Conservation (phyloP, 2,797 vertebrate species). For the Brachymystax lenok region DNA sequence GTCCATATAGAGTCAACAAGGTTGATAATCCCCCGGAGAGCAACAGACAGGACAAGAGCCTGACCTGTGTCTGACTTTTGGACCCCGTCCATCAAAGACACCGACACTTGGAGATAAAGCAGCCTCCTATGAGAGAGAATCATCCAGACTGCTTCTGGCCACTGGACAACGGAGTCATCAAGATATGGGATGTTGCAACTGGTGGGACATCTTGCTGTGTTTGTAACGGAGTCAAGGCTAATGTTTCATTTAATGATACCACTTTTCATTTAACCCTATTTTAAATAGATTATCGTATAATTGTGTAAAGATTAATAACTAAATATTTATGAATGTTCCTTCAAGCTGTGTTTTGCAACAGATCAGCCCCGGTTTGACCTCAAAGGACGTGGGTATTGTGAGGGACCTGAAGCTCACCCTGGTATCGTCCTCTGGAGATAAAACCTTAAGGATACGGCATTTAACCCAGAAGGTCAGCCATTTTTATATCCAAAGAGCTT, state of each 20-base stretch:
- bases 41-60: constrained; percentile 82
- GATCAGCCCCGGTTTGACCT: constrained; percentile 86
- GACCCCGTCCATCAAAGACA: constrained; percentile 71
- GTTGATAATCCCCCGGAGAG: constrained; percentile 32
- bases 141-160: constrained; percentile 81
- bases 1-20: not conserved
- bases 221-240: not conserved
- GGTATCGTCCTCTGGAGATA: constrained; percentile 91
- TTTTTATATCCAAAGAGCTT: not conserved
- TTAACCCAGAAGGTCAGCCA: constrained; percentile 83
- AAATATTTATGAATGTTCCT: too few relatives aligned
- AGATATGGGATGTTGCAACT: constrained; percentile 92
- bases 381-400: constrained; percentile 88
- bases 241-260: not conserved
- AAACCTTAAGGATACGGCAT: constrained; percentile 93
- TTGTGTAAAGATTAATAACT: too few relatives aligned
- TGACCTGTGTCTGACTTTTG: constrained; percentile 92
- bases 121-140: constrained; percentile 35
- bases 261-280: not conserved
- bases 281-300: too few relatives aligned
- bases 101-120: constrained; percentile 26
- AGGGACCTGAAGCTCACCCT: constrained; percentile 87
- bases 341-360: constrained; percentile 44
- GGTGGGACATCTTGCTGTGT: constrained; percentile 67
- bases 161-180: constrained; percentile 90